Base-by-base conservation (phyloP, 2,888 invertebrate species). In the Ophioninae sp. region DNA sequence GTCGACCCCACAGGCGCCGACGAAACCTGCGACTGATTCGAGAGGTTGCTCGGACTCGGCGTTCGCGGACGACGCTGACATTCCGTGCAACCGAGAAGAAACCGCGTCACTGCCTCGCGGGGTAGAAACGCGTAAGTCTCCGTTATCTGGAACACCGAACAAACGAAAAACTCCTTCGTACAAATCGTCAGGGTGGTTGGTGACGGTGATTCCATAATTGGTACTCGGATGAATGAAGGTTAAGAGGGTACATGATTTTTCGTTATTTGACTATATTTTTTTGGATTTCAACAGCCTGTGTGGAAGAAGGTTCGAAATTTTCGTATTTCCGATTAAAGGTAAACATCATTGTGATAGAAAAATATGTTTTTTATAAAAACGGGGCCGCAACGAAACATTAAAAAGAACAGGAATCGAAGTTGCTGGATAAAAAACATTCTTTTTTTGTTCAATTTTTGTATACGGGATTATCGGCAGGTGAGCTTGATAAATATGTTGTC, bases 91-190 rank as follows among this genome's bases (percentile, higher is more conserved):
- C 98, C 97, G 93, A 98, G 96, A 82, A 99, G 96, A 94, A 99
- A 99, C 89, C 98, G 96, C 82, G 99, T 99, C 92, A 99, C 98
- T 72, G 99, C 98, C 93, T 99, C 99, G 81, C 99, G 96, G 6
- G 99, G 99, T 89, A 99, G 95, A 92, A 98, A 99, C 73, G 98
- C 98, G 94, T 98, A 99, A 84, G 97, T 98, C 94, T 99, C 98
- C 75, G 98, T 98, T 91, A 99, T 98, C 99, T 99, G 95, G 82
- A 94, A 94, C 91, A 91, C 73, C 81, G 64, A 72, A 73, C 65
- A 65, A 78, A 21, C 65, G 74, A 21, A 73, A 68, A n/a, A 2
- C 41, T 3, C 7, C 6, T 39, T 64, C 20, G 30, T 57, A 41
- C 7, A 41, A 23, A 67, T 21, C 21, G 59, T 21, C 8, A 2